Percentiles rank a stretch among this genome's conserved stretches.
Conservation (phyloP, 2,113 vertebrate species). For the Asarcornis scutulata region DNA sequence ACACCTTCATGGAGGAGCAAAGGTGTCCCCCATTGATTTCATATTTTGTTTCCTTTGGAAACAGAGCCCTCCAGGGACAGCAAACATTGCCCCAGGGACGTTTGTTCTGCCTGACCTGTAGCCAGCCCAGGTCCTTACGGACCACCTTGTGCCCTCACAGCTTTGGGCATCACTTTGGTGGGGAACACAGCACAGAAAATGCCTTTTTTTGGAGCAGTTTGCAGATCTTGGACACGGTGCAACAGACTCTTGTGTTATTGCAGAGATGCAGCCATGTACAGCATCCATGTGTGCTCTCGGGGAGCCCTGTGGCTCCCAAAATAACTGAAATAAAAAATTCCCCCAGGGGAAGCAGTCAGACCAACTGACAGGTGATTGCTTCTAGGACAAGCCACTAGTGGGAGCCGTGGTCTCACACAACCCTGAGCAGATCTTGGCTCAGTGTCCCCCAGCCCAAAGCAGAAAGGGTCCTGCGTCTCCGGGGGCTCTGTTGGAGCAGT, state of each 20-base stretch:
- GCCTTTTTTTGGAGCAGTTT: background rate
- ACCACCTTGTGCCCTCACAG: rapidly evolving
- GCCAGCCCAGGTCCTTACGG: no score
- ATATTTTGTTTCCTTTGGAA: background rate
- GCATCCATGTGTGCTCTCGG: background rate
- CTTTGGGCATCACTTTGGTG: rapidly evolving
- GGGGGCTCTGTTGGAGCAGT: rapidly evolving
- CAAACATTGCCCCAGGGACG: background rate
- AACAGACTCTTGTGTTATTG: no score
- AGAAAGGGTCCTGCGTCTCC: rapidly evolving
- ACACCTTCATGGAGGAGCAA: background rate
- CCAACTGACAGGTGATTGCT: rapidly evolving
- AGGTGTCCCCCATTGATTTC: background rate
- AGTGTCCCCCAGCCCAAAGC: background rate
- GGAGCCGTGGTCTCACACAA: slow-evolving; percentile 24
- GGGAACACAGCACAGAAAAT: rapidly evolving
- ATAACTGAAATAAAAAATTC: background rate
- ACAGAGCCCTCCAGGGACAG: background rate
- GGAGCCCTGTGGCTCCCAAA: rapidly evolving
- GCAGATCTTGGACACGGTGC: rapidly evolving
- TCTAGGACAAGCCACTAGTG: slow-evolving; percentile 20
- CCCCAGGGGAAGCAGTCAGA: background rate
- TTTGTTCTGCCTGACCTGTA: no score
- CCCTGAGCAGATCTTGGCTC: background rate
- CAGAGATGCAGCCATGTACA: background rate